Conservation (phyloP, 2,888 invertebrate genomes). For the Acrobasis repandana region DNA sequence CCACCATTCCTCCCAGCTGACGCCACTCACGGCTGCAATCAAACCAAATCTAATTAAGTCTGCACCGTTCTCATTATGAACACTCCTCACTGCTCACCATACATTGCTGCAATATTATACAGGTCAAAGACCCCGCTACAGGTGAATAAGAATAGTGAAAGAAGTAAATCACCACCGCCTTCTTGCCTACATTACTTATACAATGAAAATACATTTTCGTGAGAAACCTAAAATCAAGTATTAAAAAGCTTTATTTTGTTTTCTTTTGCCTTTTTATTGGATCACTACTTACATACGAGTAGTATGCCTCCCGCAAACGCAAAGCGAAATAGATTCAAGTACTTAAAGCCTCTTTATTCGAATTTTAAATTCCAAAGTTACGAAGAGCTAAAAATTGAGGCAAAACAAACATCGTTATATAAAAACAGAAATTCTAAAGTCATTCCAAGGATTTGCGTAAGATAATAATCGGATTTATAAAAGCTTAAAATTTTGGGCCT, state of each 20-base stretch:
- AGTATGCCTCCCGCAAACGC: neutral
- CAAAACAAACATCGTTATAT: constrained; percentile 3
- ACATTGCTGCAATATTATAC: constrained; percentile 18
- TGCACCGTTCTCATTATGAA: constrained; percentile 61
- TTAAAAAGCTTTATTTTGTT: neutral
- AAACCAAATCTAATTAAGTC: constrained; percentile 76
- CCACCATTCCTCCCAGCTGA: constrained; percentile 98
- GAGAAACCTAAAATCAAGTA: neutral
- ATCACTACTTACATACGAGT: neutral
- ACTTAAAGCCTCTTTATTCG: neutral
- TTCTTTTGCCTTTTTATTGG: neutral
- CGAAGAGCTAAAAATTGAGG: neutral
- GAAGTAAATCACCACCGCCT: constrained; percentile 11
- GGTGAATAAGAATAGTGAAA: constrained; percentile 16
- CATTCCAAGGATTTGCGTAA: constrained; percentile 19
- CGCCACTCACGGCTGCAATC: constrained; percentile 88
- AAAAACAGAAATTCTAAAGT: constrained; percentile 10
- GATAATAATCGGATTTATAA: constrained; percentile 52
- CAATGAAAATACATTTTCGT: neutral
- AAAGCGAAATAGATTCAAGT: neutral
- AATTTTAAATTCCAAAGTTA: neutral
- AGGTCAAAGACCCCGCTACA: constrained; percentile 11
- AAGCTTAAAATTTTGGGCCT: constrained; percentile 68
- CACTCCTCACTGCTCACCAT: constrained; percentile 33
- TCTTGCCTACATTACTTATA: neutral